Evolutionary conservation across 2,113 vertebrate species (phyloP), one percentile per base, ranked within the genome.

Genomic region (Istiophorus platypterus): DNA sequence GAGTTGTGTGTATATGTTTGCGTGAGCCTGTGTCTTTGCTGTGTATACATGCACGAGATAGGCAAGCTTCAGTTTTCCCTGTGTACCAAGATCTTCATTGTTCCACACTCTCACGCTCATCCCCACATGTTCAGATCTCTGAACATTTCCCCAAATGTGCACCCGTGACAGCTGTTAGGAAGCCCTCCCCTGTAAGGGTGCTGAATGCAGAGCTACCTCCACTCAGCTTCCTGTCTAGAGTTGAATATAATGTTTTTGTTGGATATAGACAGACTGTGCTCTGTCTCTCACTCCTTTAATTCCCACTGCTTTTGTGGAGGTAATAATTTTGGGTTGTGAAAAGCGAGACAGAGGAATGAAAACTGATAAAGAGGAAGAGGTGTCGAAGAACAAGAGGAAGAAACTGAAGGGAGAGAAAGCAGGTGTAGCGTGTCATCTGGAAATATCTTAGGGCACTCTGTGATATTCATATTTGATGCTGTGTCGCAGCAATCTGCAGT

Each of bases 381-480:
- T 15, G 54, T 54, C 31, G 51, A 72, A 76, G 51, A 76, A 42
- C 47, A 45, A 69, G 45, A 41, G 64, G 41, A 41, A 22, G 64
- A 59, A 64, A 14, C 17, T 42, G 29, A 42, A 63, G 59, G 7
- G n/a, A 49, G 41, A 31, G 69, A 79, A 71, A 81, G 47, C 76
- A 85, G 78, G 80, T 90, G 89, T 29, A 72, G 80, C 45, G 58
- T 63, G 59, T 72, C 37, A 17, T 49, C 45, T 84, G 74, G 71
- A 85, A 86, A 69, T 83, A 13, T 76, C 37, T 17, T 20, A 79
- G 64, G 41, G 65, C 74, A 70, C 47, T 52, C 31, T 47, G 69
- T 71, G 24, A 71, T 81, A 54, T 80, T 86, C 47, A 66, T 57
- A 77, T 56, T 17, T 57, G 37, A 84, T 59, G 54, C 69, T 26